Evolutionary conservation across 2,113 vertebrate genomes (phyloP), one percentile per base, ranked within the genome.

Genomic region (Tachycineta bicolor): DNA sequence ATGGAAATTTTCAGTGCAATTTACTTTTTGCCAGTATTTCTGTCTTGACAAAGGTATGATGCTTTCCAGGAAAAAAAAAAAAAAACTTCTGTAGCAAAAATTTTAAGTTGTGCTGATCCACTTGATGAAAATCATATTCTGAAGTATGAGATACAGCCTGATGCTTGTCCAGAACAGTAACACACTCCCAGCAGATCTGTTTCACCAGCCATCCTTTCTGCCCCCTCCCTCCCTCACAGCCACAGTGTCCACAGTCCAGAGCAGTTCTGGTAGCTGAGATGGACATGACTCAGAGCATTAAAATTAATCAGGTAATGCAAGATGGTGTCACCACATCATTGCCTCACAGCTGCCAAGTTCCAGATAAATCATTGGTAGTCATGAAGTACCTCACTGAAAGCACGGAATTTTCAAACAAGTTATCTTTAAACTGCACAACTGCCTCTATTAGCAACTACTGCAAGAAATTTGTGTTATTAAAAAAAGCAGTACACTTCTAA

Each of bases 301-400:
- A 92, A 92, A 83, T 88, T 8, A 92, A 62, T 20, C 77, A 53
- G 90, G 89, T 90, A 92, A 79, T 13, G 69, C 60, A 90, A 64
- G 83, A 60, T 22, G 56, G 80, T 93, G 80, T 62, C 86, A 71
- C 58, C 83, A 28, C 26, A 10, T 79, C 92, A 58, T 5, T 81
- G 79, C 86, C 73, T 71, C 2, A 0, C 68, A n/a, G 60, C 52
- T 90, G 93, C 88, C 85, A 86, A 56, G 73, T 55, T 92, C 52
- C 83, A 70, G 68, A 83, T 33, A 86, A 89, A 90, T 74, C 33
- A 39, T 18, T 49, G 88, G 81, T 88, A 95, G n/a, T 64, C 73
- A 58, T 11, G 29, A 71, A 83, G 47, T 14, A 60, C 18, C 56
- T 64, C 52, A 60, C 2, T 65, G 78, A 87, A 94, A 80, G 76